Base-by-base conservation (phyloP, 2,113 vertebrate genomes). In the Poecile atricapillus region DNA sequence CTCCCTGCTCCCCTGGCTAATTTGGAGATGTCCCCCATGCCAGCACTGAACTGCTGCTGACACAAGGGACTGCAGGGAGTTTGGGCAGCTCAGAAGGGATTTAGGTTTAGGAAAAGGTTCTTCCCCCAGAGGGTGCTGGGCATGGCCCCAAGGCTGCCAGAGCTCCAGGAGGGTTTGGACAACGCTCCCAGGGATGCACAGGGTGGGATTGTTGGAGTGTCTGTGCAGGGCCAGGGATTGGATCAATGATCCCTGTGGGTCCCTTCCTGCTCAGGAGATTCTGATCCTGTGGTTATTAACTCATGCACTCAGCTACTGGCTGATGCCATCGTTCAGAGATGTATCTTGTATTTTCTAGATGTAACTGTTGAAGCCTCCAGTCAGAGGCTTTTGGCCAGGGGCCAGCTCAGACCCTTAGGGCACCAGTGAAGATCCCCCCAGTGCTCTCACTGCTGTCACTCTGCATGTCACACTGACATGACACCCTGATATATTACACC, bases 171-270 rank as follows among this genome's bases (percentile, higher is more conserved):
- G 6, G 0, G 0, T 30, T 60, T 21, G 39, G 13, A 19, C 21
- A 67, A 0, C 0, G 0, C 25, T 23, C 1, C 0, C 27, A 59
- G 39, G 69, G 21, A 27, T 21, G 62, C 19, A 0, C 46, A 31
- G 10, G 46, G 20, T 47, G 70, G 39, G 69, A 1, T 0, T 76
- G 53, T 0, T 62, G 41, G 14, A 25, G 39, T 6, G 24, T 22
- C 68, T 27, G 24, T 10, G 62, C 62, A 75, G 24, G 11, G 24
- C 1, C 46, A 47, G 62, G 70, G 1, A 0, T 3, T 27, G 63
- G 47, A 69, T 22, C 2, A 0, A 8, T 4, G 4, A 23, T 27
- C 25, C 30, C 9, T 41, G 18, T 10, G 22, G 39, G 17, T 16
- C 52, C 39, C 12, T 67, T 4, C 21, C 30, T 53, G 12, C 39